A percentile compares a stretch with the other conserved stretches of the same genome.
Evolutionary conservation across 2,113 vertebrate species (phyloP).

Genomic region (Porphyrio hochstetteri): DNA sequence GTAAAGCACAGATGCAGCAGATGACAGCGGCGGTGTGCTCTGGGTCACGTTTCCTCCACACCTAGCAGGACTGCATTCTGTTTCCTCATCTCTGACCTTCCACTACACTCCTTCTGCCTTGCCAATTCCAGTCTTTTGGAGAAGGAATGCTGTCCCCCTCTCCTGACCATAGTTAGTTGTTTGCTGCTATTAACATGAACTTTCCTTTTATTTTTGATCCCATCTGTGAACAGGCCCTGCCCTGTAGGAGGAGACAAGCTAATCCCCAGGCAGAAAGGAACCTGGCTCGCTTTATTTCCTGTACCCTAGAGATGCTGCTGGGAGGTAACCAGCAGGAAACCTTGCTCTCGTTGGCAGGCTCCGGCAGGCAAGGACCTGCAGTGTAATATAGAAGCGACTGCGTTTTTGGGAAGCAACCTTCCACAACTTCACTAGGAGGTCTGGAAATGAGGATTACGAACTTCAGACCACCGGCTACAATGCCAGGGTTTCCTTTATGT

Average conservation of each 20-base stretch:
- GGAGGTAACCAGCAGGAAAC: neutral
- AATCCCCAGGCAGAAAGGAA: neutral
- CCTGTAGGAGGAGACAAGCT: neutral
- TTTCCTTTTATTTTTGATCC: neutral
- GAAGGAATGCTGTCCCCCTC: neutral
- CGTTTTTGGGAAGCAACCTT: neutral
- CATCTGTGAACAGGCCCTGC: neutral
- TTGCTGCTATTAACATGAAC: neutral
- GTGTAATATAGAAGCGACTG: neutral
- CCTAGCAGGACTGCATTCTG: neutral
- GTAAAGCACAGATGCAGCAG: neutral
- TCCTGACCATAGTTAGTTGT: neutral
- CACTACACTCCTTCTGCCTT: neutral
- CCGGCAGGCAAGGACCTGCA: slow-evolving; percentile 26
- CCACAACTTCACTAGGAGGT: neutral
- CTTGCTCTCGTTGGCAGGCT: neutral
- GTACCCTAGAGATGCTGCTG: neutral
- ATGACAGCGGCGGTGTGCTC: accelerated
- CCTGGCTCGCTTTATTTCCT: neutral
- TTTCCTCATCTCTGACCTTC: neutral
- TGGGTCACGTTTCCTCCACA: neutral
- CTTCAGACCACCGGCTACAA: neutral
- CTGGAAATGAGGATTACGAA: neutral
- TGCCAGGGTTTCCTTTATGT: neutral
- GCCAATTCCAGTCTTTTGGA: neutral